Evolutionary conservation across 2,113 vertebrate genomes (phyloP), one percentile per base, ranked within the genome.

Genomic region (Bagarius yarrelli): DNA sequence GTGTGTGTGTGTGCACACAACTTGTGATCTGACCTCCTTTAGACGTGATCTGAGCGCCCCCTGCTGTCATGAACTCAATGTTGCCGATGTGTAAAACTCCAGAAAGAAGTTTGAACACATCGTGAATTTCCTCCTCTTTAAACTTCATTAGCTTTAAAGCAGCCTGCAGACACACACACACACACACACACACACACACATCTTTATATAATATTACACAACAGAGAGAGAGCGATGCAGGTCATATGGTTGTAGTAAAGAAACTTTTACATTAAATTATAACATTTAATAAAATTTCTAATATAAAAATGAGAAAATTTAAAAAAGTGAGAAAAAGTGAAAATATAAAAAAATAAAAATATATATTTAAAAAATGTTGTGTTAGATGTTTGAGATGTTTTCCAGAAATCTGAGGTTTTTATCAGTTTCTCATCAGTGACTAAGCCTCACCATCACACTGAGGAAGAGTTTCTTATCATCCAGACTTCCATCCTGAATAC

Each of bases 61-160:
- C 96, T 13, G 96, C 95, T 1, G 95, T 97, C 95, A 97, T 96
- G 87, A 97, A 97, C 74, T 96, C 95, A 67, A 96, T 88, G 0
- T 97, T 96, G 81, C 96, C 96, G 89, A 97, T 91, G 88, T 95
- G 95, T 77, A 97, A 93, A 3, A 95, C 95, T 15, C 94, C 95
- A 76, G 96, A 96, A 77, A 97, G 93, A 84, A 97, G 89, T 87
- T 94, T 95, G 89, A 96, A 95, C 64, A 97, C 93, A 30, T 97
- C 96, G 73, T 92, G 88, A 83, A 96, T 95, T 90, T 97, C 96
- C 87, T 97, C 95, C 63, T 94, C 93, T 5, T 87, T 93, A 87
- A 97, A 96, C 84, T 94, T 94, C 93, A 97, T 91, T 88, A 97
- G 95, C 86, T 94, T 94, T 86, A 97, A 89, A 1, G 96, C 95